Conservation (phyloP, 2,888 invertebrate species). For the Eugnorisma glareosa region DNA sequence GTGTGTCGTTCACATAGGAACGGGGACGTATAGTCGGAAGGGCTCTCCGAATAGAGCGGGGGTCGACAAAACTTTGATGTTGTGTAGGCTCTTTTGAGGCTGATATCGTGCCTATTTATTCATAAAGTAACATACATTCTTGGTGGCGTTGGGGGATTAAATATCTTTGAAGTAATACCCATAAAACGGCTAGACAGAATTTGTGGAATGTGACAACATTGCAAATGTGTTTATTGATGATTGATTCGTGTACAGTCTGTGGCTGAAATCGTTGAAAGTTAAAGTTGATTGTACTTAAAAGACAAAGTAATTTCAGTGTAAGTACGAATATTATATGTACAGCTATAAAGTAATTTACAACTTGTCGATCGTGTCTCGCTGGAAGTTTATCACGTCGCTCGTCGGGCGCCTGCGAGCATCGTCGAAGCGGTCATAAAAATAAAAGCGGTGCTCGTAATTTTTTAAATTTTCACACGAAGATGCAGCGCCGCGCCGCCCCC, state of each 20-base stretch:
- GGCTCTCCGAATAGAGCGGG: constrained; percentile 84
- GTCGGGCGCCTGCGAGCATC: constrained; percentile 70
- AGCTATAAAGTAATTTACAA: constrained; percentile 70
- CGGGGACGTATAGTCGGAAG: constrained; percentile 78
- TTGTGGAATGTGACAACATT: background rate
- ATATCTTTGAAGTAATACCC: constrained; percentile 31
- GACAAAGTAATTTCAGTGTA: constrained; percentile 43
- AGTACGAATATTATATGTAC: constrained; percentile 52
- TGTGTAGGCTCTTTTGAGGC: constrained; percentile 77
- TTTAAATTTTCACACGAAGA: constrained; percentile 84
- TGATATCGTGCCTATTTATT: constrained; percentile 76
- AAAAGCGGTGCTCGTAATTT: constrained; percentile 79
- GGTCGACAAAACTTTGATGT: constrained; percentile 85
- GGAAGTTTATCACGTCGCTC: constrained; percentile 70
- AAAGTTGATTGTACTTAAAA: constrained; percentile 5
- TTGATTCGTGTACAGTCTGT: constrained; percentile 5
- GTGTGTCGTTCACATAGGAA: constrained; percentile 81
- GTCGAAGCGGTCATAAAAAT: constrained; percentile 79
- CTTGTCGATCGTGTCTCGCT: constrained; percentile 70
- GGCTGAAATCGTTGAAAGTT: constrained; percentile 17
- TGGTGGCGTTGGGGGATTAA: constrained; percentile 42
- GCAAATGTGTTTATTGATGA: constrained; percentile 17
- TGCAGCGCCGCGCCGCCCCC: constrained; percentile 74
- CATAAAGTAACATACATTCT: constrained; percentile 68
- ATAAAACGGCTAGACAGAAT: constrained; percentile 15